Evolutionary conservation across 1,140 invertebrate genomes (phyloP), one percentile per base, ranked within the genome.

Genomic region (Hermatobates lingyangjiaoensis): DNA sequence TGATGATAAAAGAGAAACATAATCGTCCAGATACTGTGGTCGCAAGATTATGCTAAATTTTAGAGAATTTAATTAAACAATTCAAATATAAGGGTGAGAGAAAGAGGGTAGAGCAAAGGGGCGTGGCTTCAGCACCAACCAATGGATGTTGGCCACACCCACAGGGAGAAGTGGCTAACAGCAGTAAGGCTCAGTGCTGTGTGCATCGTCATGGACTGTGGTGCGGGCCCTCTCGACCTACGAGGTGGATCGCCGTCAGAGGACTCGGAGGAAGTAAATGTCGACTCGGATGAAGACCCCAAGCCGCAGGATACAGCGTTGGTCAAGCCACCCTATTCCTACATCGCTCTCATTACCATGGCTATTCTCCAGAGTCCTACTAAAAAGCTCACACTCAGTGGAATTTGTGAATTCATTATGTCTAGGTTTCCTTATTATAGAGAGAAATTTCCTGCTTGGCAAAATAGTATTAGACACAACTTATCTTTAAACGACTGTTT

Each of bases 351-450:
- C 1, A 98, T 97, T 58, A 95, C 93, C 0, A 97, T 96, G 93
- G 86, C 93, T 15, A 96, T 98, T 46, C 73, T 96, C 0, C 91
- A 97, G 59, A 91, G 90, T n/a, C 90, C 90, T 12, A 85, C 94
- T 60, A 95, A 95, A 70, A 92, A 94, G 61, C 69, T 97, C 12
- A 98, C 94, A 0, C 71, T 98, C 0, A 94, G 90, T 60, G 93
- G 92, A 18, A 98, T 98, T 53, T 98, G 93, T 70, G 93, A 98
- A 64, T 97, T 98, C 65, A 98, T 99, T 55, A 96, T 95, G 81
- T 85, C 83, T n/a, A 74, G 88, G 56, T 99, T 98, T 66, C 89
- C 88, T 0, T 96, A 94, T 62, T 96, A 95, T 64, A 76, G 86
- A 56, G 89, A 91, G 61, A 93, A 94, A 68, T 94, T 92, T 64